Conservation (phyloP, 2,888 invertebrate genomes). For the Pammene aurita region DNA sequence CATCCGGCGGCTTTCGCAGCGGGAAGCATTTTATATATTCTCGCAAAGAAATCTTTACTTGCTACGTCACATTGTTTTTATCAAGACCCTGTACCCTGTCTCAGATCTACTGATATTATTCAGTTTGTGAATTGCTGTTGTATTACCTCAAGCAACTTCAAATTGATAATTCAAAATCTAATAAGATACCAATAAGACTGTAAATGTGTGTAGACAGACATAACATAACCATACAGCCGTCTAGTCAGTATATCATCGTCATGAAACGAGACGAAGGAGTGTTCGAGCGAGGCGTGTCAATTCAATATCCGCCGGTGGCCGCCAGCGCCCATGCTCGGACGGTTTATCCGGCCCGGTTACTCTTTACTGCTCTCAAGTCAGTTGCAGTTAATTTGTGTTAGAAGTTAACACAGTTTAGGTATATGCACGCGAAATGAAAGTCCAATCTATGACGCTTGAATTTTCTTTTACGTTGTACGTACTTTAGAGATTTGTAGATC, state of each 20-base stretch:
- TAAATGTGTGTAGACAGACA: not conserved
- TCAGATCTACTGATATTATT: not conserved
- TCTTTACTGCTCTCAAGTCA: not conserved
- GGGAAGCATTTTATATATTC: conserved; percentile 19
- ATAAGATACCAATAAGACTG: conserved; percentile 29
- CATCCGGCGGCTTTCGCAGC: conserved; percentile 23
- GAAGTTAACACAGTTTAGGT: not conserved
- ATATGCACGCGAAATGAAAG: not conserved
- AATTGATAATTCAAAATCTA: not conserved
- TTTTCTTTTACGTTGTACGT: too few species aligned
- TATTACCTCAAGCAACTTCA: not conserved
- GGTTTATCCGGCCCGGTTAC: conserved; percentile 61
- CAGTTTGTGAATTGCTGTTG: too few species aligned
- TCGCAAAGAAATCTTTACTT: conserved; percentile 13
- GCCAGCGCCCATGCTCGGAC: conserved; percentile 59
- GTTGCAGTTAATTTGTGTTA: conserved; percentile 1
- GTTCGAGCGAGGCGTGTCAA: conserved; percentile 73
- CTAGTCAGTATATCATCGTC: conserved; percentile 58
- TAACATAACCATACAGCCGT: not conserved
- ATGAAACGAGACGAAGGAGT: conserved; percentile 66
- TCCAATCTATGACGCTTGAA: too few species aligned
- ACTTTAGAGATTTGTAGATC: not conserved
- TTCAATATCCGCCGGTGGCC: conserved; percentile 77
- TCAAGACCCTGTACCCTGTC: not conserved
- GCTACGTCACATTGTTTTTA: not conserved